These are phyloP conservation scores for Penaeus monodon DNA, from an alignment of 2,888 invertebrate genomes.

Conservation along the genomic window DNA sequence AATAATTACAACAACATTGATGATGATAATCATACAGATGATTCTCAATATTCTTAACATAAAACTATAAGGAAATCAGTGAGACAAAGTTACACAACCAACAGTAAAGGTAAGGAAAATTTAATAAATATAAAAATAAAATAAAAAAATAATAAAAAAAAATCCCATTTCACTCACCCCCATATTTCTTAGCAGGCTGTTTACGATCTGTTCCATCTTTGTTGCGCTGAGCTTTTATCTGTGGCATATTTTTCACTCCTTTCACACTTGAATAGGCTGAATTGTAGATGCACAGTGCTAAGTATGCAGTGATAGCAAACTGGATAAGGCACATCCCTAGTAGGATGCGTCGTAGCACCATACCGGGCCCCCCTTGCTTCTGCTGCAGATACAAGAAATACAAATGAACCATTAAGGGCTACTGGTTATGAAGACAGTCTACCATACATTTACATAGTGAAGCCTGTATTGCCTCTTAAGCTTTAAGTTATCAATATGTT, in stretches of 20 bases:
- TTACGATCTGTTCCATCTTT: neutral
- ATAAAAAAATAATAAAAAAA: no score
- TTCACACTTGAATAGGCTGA: constrained; percentile 42
- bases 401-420: no score
- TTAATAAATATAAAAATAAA: no score
- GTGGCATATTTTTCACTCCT: constrained; percentile 25
- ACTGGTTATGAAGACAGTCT: neutral
- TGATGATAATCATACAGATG: no score
- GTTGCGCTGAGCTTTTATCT: neutral
- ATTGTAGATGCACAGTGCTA: constrained; percentile 45
- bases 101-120: no score
- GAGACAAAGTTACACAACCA: no score
- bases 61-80: no score
- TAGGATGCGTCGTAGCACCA: constrained; percentile 33
- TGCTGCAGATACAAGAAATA: constrained; percentile 9
- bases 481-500: no score
- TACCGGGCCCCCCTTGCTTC: constrained; percentile 37
- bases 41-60: no score
- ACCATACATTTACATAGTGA: neutral
- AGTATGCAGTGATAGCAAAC: constrained; percentile 39
- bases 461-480: neutral
- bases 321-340: constrained; percentile 47
- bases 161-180: constrained; percentile 17
- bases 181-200: constrained; percentile 10
- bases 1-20: no score